Evolutionary conservation across 2,113 vertebrate genomes (phyloP), one percentile per base, ranked within the genome.

Genomic region (Leptodactylus fuscus): DNA sequence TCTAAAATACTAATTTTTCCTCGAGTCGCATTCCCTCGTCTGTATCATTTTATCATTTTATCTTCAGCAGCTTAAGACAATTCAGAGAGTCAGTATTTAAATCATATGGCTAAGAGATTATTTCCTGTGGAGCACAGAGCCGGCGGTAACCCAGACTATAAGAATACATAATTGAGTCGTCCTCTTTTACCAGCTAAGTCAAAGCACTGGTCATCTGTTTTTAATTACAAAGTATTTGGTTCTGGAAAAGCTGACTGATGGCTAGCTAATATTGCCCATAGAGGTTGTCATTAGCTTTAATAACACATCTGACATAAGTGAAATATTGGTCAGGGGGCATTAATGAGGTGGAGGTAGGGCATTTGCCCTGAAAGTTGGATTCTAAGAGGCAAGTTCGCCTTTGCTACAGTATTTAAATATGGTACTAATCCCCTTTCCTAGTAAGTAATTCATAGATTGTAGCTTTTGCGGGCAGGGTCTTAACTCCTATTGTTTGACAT

Each of bases 1-100:
- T 69, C 65, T 69, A 69, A 69, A 69, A 69, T 69, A 69, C 65
- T 69, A 69, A 69, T 69, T 69, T 69, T 69, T 69, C 32, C 34
- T 22, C 0, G 34, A 69, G 65, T 69, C 65, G 18, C 1, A 8
- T 69, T 69, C 65, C 38, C 32, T 38, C 65, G 18, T 38, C 65
- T 69, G 65, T 69, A 69, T 69, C 65, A 69, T 38, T 69, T 69
- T 69, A 69, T 69, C 65, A 69, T 34, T 38, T 36, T 69, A 69
- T 69, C 65, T 69, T 3, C 60, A 65, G 65, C 65, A 10, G 65
- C 65, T 69, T 69, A 69, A 69, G 38, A 69, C 65, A 69, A 69
- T 38, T 34, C 32, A 71, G 36, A 41, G 36, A 73, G 70, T 34
- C 38, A 46, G 70, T 73, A 73, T 73, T 44, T 73, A 73, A 73